A percentile compares a stretch with the other conserved stretches of the same genome.
phyloP scores from a whole-genome alignment of 2,797 vertebrate species.

The Hoplostethus mediterraneus region DNA sequence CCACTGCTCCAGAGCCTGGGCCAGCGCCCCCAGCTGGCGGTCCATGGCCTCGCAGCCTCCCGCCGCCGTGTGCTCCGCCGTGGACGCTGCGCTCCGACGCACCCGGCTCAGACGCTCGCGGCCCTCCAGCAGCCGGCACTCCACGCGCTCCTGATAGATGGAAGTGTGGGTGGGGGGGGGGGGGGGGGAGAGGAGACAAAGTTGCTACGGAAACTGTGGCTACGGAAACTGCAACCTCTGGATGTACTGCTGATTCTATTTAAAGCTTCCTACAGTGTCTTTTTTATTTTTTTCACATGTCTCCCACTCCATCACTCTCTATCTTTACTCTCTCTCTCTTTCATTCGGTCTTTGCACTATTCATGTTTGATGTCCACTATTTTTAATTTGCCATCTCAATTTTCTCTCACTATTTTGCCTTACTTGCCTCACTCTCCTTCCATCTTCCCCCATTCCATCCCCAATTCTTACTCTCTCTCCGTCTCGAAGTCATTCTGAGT shows the following conservation, averaged over 20 bases:
- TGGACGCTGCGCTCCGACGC: conserved; percentile 80
- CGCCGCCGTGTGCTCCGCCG: conserved; percentile 86
- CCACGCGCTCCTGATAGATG: conserved; percentile 91
- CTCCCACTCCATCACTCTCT: conserved; percentile 26
- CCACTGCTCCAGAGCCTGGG: conserved; percentile 94
- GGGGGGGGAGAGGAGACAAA: conserved; percentile 65
- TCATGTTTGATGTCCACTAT: conserved; percentile 21
- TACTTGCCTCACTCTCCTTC: neutral
- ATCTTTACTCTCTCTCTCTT: conserved; percentile 14
- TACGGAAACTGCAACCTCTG: conserved; percentile 67
- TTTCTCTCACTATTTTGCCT: conserved; percentile 20
- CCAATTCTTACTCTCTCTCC: conserved; percentile 15
- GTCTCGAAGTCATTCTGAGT: conserved; percentile 28
- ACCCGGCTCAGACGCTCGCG: conserved; percentile 89
- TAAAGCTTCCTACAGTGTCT: conserved; percentile 60
- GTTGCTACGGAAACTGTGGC: conserved; percentile 86
- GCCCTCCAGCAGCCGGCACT: conserved; percentile 90
- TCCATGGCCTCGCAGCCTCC: conserved; percentile 91
- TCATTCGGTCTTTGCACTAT: conserved; percentile 28
- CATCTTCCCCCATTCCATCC: conserved; percentile 13
- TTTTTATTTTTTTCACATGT: conserved; percentile 9
- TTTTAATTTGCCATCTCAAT: conserved; percentile 32
- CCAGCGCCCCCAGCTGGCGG: conserved; percentile 92
- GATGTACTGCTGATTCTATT: conserved; percentile 66
- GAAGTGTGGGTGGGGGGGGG: neutral